Base-by-base conservation (phyloP, 2,113 vertebrate genomes). In the Lamprologus ornatipinnis region DNA sequence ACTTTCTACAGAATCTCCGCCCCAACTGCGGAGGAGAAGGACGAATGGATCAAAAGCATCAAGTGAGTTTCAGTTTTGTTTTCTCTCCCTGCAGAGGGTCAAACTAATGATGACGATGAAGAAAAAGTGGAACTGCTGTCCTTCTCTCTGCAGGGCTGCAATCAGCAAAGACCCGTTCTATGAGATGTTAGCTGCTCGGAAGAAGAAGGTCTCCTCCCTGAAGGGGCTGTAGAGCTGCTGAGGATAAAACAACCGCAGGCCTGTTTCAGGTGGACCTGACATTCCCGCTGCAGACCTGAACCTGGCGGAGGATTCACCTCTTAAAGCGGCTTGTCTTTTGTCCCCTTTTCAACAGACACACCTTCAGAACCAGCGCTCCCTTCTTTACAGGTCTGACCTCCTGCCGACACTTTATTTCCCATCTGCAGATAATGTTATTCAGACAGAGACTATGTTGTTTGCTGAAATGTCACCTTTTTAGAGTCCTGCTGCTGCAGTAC, bases 121-220 rank as follows among this genome's bases (percentile, higher is more conserved):
- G 21, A 19, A 11, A 15, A 15, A 26, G n/a, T 40, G 26, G 83
- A 45, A 79, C 37, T 4, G 4, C 63, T 28, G 7, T 68, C 35
- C 78, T 4, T 28, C 23, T 26, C 82, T 55, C 68, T 81, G n/a
- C 95, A 99, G 99, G 94, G 97, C 98, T 2, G 98, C 98, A 8
- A 99, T 99, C 94, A 99, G 99, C 96, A 97, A 97, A 92, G 99
- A 99, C 94, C 98, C 98, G 2, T 99, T 99, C 96, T 99, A 99
- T 1, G 98, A 99, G 96, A 99, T 99, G 99, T 95, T 99, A 80
- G 98, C 99, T 0, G 96, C 98, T 1, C 96, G 99, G 88, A 99
- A 99, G 95, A 99, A 98, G 97, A 99, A 99, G 88, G 98, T 99
- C 2, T 99, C 99, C 6, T 97, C 98, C 73, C 95, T 97, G 49